Evolutionary conservation across 2,113 vertebrate species (phyloP).

Genomic region (Hippotragus niger): DNA sequence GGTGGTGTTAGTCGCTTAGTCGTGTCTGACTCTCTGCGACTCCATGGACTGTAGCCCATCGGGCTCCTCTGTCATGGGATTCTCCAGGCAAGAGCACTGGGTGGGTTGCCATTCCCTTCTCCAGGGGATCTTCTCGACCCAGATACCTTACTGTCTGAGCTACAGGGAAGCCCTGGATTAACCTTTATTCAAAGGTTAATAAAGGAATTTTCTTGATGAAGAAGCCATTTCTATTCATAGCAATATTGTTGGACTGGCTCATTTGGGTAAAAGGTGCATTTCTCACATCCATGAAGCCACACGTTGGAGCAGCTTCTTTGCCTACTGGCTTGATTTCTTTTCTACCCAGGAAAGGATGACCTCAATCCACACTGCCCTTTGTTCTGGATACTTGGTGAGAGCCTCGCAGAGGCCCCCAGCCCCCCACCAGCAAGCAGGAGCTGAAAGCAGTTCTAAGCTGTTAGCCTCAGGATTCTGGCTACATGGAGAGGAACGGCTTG

Average conservation of each 20-base stretch:
- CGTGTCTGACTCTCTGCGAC: background rate
- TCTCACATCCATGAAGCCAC: background rate
- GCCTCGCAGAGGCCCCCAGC: background rate
- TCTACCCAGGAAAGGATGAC: background rate
- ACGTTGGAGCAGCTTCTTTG: background rate
- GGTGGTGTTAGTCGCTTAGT: background rate
- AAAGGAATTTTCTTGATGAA: background rate
- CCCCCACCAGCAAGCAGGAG: background rate
- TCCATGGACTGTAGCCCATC: background rate
- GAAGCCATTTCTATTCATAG: background rate
- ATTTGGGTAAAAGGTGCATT: background rate
- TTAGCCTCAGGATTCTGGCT: background rate
- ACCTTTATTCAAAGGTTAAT: background rate
- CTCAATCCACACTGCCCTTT: background rate
- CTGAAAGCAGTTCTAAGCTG: background rate
- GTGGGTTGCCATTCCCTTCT: background rate
- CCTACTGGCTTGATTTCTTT: background rate
- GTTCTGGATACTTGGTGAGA: background rate
- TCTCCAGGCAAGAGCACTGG: background rate
- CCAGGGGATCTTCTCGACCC: background rate
- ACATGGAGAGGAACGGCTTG: background rate
- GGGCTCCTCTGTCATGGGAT: background rate
- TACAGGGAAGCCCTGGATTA: background rate
- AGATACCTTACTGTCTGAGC: background rate
- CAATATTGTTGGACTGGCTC: background rate